phyloP scores from a whole-genome alignment of 1,140 invertebrate species.

The Batillaria attramentaria region DNA sequence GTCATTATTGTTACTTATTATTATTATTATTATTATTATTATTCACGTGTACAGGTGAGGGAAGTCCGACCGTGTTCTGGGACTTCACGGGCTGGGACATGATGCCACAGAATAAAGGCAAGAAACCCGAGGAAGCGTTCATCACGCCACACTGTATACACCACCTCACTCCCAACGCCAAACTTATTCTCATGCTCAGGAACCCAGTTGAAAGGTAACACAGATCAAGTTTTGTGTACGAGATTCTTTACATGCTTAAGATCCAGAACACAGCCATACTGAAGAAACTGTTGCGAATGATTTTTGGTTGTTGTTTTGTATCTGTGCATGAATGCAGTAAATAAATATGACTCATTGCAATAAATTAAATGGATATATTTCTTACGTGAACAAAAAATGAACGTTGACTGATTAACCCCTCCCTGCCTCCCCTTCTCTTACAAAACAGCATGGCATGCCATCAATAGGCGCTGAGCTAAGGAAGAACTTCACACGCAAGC shows the following conservation, averaged over 20 bases:
- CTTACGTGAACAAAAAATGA: too few relatives aligned
- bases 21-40: too few relatives aligned
- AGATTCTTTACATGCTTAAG: neutral
- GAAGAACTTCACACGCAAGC: too few relatives aligned
- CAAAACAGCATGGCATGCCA: too few relatives aligned
- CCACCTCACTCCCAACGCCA: conserved; percentile 48
- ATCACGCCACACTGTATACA: conserved; percentile 51
- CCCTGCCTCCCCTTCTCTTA: too few relatives aligned
- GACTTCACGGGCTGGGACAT: conserved; percentile 56
- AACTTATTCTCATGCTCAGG: conserved; percentile 52
- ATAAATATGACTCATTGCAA: neutral
- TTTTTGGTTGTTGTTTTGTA: neutral
- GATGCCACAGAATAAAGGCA: conserved; percentile 51
- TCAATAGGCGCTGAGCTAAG: too few relatives aligned
- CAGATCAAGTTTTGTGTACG: too few relatives aligned
- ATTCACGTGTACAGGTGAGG: conserved; percentile 56
- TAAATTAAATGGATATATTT: too few relatives aligned
- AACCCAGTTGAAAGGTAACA: conserved; percentile 57
- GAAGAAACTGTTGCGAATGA: too few relatives aligned
- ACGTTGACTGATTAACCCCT: too few relatives aligned
- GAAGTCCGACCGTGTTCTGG: conserved; percentile 60
- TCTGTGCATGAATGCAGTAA: neutral
- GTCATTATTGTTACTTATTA: too few relatives aligned
- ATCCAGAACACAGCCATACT: neutral
- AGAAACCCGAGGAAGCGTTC: conserved; percentile 30